phyloP scores from a whole-genome alignment of 2,797 vertebrate species.

The Myiotriccus ornatus region DNA sequence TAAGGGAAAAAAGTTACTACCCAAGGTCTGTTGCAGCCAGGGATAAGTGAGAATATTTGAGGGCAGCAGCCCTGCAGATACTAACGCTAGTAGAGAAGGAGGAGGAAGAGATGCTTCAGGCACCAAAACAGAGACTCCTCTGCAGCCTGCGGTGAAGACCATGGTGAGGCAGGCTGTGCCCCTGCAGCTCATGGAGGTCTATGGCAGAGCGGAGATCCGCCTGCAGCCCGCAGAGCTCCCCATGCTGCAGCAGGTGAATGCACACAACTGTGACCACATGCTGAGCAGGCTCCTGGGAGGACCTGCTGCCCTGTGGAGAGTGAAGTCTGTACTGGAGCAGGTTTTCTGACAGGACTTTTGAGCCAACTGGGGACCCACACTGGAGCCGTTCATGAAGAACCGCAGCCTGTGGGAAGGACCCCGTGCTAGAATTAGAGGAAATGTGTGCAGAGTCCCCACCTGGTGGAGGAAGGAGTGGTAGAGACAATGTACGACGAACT shows the following conservation, averaged over 20 bases:
- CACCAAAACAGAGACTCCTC: not conserved
- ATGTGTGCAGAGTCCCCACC: not conserved
- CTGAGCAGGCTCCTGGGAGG: not conserved
- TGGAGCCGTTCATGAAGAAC: not conserved
- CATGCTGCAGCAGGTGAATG: not conserved
- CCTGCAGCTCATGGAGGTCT: not conserved
- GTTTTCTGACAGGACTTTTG: not conserved
- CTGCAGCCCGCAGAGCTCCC: not conserved
- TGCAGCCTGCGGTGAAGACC: not conserved
- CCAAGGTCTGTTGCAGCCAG: not conserved
- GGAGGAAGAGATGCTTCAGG: too few species aligned
- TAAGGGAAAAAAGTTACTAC: not conserved
- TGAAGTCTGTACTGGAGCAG: not conserved
- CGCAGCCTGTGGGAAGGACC: not conserved
- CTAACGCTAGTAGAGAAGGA: not conserved
- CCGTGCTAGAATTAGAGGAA: not conserved
- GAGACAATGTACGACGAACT: not conserved
- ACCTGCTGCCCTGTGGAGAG: not conserved
- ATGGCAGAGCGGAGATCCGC: fast-evolving
- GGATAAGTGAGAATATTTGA: not conserved
- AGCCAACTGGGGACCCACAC: not conserved
- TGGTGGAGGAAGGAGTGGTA: not conserved
- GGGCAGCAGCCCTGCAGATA: not conserved
- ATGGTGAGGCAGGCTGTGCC: not conserved
- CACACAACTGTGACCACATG: too few species aligned